A percentile compares a stretch with the other conserved stretches of the same genome.
Conservation (phyloP, 2,888 invertebrate genomes). For the Tanytarsus gracilentus region DNA sequence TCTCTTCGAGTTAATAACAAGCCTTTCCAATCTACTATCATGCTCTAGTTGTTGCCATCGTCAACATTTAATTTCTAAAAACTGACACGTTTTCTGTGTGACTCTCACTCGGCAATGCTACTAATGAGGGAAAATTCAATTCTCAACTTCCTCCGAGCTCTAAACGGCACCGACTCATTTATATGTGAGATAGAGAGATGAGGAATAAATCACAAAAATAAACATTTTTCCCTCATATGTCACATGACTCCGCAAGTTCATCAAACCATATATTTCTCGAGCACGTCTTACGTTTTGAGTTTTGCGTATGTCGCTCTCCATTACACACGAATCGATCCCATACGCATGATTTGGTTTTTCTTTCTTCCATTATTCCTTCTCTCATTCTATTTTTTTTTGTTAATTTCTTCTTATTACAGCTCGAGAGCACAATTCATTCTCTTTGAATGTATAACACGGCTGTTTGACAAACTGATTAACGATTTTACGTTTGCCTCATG, state of each 20-base stretch:
- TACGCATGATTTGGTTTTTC: no score
- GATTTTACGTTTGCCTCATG: no score
- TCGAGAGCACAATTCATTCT: no score
- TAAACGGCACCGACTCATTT: not conserved
- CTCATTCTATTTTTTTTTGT: no score
- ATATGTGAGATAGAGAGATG: not conserved
- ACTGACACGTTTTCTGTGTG: conserved; percentile 11
- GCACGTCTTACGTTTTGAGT: conserved; percentile 9
- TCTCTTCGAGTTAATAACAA: no score
- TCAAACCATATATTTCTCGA: conserved; percentile 10
- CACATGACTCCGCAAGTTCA: conserved; percentile 15
- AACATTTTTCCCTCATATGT: not conserved
- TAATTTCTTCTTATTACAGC: no score
- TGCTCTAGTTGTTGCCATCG: not conserved
- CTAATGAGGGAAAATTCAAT: conserved; percentile 14
- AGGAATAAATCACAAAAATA: conserved; percentile 7
- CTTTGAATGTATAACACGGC: no score
- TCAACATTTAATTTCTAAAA: conserved; percentile 12
- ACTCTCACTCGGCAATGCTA: not conserved
- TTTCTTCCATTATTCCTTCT: no score
- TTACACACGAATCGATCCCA: conserved; percentile 5
- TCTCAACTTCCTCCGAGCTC: not conserved
- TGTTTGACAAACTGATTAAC: no score
- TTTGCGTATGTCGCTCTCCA: conserved; percentile 7
- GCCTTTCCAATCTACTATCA: no score